Base-by-base conservation (phyloP, 2,797 vertebrate genomes). In the Diglossa cyanea region DNA sequence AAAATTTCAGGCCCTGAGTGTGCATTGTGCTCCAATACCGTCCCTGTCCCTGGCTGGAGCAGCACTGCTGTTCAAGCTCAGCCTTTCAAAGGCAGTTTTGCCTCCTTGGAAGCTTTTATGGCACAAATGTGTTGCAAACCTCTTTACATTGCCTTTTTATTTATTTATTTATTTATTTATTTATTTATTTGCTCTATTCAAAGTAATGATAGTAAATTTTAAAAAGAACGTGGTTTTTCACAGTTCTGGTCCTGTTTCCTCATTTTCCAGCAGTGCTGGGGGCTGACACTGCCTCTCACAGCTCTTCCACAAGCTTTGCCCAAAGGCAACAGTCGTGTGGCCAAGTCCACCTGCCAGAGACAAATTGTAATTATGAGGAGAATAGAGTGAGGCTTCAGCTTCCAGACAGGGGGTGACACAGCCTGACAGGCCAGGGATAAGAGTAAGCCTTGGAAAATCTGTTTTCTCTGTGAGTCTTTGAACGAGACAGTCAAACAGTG, bases 41-140 rank as follows among this genome's bases (percentile, higher is more conserved):
- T 88, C 73, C 86, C 57, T 40, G 44, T 37, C 78, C 62, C 82
- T n/a, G 67, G 39, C 73, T 80, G 44, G 48, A 51, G 53, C 11
- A 67, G 75, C 42, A 15, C 85, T 71, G 78, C 35, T 37, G 72
- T 47, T 82, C 37, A 17, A 88, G 54, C 76, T 88, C 54, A 87
- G 76, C 58, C 37, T 61, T 95, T 68, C 94, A 86, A 83, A 76
- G 51, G 76, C 71, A 94, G 54, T 77, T 71, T 54, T 14, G 8
- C 58, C 78, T 95, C 67, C 70, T 68, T 51, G 45, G 19, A 18
- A 16, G n/a, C 24, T 76, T 94, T 91, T 68, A 93, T 23, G 57
- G 74, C 71, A 76, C 77, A 93, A 65, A 86, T n/a, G 28, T 47
- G 25, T 10, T 31, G 50, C 63, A 26, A 50, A 9, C 28, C 53